A percentile compares a stretch with the other conserved stretches of the same genome.
phyloP scores from a whole-genome alignment of 1,140 invertebrate species.

The Chlorops oryzae region DNA sequence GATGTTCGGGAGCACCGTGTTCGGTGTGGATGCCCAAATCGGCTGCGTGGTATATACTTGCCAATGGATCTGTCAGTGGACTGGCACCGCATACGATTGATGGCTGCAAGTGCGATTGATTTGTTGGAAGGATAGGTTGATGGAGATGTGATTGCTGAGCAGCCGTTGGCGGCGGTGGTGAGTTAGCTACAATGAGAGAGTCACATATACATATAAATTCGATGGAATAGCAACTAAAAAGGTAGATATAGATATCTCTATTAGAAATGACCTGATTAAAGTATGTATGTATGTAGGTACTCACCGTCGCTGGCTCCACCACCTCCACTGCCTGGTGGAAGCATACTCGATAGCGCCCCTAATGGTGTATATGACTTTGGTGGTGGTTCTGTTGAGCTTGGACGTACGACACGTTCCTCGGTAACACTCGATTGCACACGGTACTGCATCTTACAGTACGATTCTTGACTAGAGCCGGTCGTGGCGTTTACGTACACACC shows the following conservation, averaged over 20 bases:
- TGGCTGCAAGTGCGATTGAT: background rate
- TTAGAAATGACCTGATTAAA: background rate
- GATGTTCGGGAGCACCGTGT: conserved; percentile 32
- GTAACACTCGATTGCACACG: conserved; percentile 50
- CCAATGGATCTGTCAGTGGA: conserved; percentile 12
- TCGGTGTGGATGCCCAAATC: conserved; percentile 41
- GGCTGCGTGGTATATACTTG: conserved; percentile 40
- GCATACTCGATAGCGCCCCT: conserved; percentile 78
- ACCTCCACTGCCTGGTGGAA: conserved; percentile 61
- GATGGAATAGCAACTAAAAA: too few relatives aligned
- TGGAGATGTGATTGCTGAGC: background rate
- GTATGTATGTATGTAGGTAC: conserved; percentile 15
- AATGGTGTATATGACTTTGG: conserved; percentile 75
- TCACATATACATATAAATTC: too few relatives aligned
- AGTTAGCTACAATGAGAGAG: too few relatives aligned
- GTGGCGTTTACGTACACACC: conserved; percentile 70
- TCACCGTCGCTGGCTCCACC: conserved; percentile 29
- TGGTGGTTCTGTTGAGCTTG: conserved; percentile 69
- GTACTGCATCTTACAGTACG: conserved; percentile 79
- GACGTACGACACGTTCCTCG: conserved; percentile 53
- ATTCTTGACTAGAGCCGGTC: conserved; percentile 70
- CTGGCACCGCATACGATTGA: background rate
- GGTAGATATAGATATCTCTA: too few relatives aligned
- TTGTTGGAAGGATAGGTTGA: background rate
- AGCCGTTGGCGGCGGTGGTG: conserved; percentile 4